Conservation (phyloP, 1,140 invertebrate species). For the Habropoda laboriosa region DNA sequence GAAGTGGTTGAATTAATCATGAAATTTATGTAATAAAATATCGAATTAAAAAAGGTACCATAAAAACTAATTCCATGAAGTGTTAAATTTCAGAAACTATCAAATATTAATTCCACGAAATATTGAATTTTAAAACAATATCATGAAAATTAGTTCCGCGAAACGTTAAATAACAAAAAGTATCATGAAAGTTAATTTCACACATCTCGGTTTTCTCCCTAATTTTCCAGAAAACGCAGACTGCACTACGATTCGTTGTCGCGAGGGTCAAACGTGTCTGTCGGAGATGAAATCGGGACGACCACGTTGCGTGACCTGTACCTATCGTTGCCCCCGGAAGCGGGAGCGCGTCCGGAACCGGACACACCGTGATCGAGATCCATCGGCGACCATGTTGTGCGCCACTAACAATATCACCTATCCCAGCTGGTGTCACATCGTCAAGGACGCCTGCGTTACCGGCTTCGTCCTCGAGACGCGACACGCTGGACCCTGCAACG, state of each 20-base stretch:
- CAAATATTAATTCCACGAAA: no score
- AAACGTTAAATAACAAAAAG: no score
- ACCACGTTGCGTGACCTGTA: conserved; percentile 90
- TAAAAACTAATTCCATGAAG: no score
- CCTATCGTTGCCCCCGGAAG: conserved; percentile 82
- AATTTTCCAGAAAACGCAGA: conserved; percentile 86
- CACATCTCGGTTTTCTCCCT: neutral
- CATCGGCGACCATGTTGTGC: conserved; percentile 85
- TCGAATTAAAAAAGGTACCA: no score
- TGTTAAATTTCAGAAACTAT: no score
- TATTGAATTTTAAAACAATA: no score
- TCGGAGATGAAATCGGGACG: conserved; percentile 86
- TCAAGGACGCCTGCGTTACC: conserved; percentile 91
- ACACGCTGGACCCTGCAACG: conserved; percentile 86
- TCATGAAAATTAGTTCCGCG: no score
- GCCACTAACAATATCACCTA: conserved; percentile 93
- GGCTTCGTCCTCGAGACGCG: conserved; percentile 90
- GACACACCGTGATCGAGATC: conserved; percentile 78
- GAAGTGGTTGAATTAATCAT: no score
- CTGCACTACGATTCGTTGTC: conserved; percentile 89
- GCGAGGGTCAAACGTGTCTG: conserved; percentile 89
- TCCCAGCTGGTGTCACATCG: conserved; percentile 93
- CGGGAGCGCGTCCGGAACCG: conserved; percentile 76
- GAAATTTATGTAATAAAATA: no score
- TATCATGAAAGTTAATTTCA: no score